These are phyloP conservation scores for Styela clava DNA, from an alignment of 23 tunicate genomes.

Conservation along the genomic window DNA sequence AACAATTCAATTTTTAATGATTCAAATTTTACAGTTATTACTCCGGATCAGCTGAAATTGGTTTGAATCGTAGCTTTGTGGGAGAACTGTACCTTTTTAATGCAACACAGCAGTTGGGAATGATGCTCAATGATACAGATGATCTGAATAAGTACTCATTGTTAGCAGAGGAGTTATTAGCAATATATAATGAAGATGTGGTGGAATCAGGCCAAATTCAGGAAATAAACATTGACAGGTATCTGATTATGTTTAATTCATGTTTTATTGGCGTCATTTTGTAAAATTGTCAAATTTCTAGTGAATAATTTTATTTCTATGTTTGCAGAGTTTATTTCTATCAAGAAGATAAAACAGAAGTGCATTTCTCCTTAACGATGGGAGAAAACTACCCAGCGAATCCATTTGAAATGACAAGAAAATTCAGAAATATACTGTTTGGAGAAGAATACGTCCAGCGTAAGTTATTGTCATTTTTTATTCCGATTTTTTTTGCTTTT, in stretches of 20 bases:
- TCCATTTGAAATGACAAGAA: conserved; percentile 58
- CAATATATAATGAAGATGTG: background rate
- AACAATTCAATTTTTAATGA: no score
- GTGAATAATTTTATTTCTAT: background rate
- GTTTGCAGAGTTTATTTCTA: conserved; percentile 15
- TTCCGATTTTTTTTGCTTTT: no score
- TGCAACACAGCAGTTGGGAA: background rate
- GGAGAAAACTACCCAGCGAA: conserved; percentile 35
- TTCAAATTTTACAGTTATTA: no score
- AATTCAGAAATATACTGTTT: conserved; percentile 1
- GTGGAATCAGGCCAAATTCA: background rate
- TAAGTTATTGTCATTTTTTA: no score
- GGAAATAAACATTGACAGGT: background rate
- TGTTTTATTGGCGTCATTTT: background rate
- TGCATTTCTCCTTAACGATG: conserved; percentile 39
- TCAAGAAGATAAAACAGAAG: conserved; percentile 30
- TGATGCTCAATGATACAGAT: background rate
- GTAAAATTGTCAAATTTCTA: background rate
- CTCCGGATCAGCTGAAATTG: background rate
- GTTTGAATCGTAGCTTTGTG: background rate
- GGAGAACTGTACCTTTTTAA: background rate
- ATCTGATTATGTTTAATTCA: no score
- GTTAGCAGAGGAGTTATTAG: background rate
- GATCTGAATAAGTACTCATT: background rate
- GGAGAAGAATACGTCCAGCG: background rate